Evolutionary conservation across 1,140 invertebrate genomes (phyloP).

Genomic region (Dendroctonus valens): DNA sequence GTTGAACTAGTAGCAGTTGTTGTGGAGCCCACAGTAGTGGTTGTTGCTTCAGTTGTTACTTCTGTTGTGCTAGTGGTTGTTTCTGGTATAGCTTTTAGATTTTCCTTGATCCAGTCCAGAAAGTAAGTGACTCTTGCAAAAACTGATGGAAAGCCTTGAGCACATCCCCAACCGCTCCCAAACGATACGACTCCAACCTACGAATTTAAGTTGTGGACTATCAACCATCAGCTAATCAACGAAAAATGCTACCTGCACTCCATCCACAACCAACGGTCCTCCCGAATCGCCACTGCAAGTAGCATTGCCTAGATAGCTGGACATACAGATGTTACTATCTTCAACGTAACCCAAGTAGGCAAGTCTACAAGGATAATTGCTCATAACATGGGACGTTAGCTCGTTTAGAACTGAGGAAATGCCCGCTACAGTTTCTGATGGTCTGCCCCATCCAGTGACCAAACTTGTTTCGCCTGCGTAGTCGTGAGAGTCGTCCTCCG

Average conservation of each 20-base stretch:
- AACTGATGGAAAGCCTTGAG: slow-evolving; percentile 55
- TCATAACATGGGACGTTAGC: slow-evolving; percentile 40
- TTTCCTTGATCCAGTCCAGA: slow-evolving; percentile 23
- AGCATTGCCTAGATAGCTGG: slow-evolving; percentile 49
- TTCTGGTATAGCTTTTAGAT: neutral
- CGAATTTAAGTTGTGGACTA: neutral
- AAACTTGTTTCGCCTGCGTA: slow-evolving; percentile 37
- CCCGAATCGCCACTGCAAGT: slow-evolving; percentile 53
- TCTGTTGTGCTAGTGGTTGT: slow-evolving; percentile 3
- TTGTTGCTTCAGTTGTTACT: neutral
- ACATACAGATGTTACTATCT: slow-evolving; percentile 53
- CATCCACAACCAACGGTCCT: slow-evolving; percentile 50
- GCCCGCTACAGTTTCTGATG: slow-evolving; percentile 44
- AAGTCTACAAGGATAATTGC: slow-evolving; percentile 43
- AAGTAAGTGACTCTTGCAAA: slow-evolving; percentile 23
- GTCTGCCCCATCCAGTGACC: slow-evolving; percentile 56
- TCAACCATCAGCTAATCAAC: neutral
- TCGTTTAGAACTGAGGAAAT: slow-evolving; percentile 45
- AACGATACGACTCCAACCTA: slow-evolving; percentile 59
- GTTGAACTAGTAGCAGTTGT: neutral
- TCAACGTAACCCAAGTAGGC: slow-evolving; percentile 47
- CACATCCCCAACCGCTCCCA: slow-evolving; percentile 55
- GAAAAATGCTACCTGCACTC: slow-evolving; percentile 21
- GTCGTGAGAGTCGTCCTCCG: slow-evolving; percentile 43
- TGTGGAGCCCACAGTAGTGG: neutral